A percentile compares a stretch with the other conserved stretches of the same genome.
Evolutionary conservation across 1,140 invertebrate genomes (phyloP).

Genomic region (Drosophila setifemur): DNA sequence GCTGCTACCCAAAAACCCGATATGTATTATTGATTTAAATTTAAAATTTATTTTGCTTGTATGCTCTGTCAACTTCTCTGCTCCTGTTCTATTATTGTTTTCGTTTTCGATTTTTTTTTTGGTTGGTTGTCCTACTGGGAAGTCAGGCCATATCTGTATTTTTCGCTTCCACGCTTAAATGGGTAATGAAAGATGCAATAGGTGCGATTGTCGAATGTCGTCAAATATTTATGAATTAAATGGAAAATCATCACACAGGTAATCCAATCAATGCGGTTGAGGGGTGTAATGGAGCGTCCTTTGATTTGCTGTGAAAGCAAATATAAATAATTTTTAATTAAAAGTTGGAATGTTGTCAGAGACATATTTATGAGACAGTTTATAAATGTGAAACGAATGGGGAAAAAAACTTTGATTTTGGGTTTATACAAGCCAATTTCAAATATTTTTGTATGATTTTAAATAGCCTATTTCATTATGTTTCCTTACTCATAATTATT

Average conservation of each 20-base stretch:
- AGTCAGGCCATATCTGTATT: not conserved
- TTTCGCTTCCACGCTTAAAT: constrained; percentile 40
- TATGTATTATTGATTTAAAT: constrained; percentile 72
- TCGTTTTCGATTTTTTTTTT: constrained; percentile 13
- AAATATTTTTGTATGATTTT: too few relatives aligned
- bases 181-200: constrained; percentile 67
- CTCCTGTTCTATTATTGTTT: not conserved
- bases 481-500: too few relatives aligned
- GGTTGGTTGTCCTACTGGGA: constrained; percentile 23
- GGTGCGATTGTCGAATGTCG: constrained; percentile 46
- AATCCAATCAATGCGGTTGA: constrained; percentile 21
- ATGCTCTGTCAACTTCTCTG: constrained; percentile 2
- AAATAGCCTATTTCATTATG: too few relatives aligned
- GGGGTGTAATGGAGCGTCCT: constrained; percentile 12
- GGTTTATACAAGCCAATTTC: too few relatives aligned
- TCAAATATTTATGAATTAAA: constrained; percentile 71
- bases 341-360: not conserved
- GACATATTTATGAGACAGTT: too few relatives aligned
- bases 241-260: constrained; percentile 44
- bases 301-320: constrained; percentile 5
- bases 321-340: constrained; percentile 19
- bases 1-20: constrained; percentile 11
- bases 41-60: constrained; percentile 56
- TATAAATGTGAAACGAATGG: not conserved
- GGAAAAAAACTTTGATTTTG: too few relatives aligned